Conservation (phyloP, 1,140 invertebrate species). For the Hypsibius dujardini region DNA sequence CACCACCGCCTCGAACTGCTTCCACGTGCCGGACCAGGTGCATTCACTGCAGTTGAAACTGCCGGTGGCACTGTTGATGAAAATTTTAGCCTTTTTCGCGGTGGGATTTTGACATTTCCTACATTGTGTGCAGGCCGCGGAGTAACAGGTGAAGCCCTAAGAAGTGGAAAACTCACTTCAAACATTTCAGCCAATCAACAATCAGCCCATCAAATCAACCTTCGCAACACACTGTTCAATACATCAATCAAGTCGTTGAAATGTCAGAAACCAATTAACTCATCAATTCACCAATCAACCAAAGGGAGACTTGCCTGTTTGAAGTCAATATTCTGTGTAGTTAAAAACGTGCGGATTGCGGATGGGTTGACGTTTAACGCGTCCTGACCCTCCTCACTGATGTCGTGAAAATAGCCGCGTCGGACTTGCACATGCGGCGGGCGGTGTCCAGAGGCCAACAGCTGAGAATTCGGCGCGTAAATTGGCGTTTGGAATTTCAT, state of each 20-base stretch:
- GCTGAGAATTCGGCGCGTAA: too few relatives aligned
- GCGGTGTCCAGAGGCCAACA: too few relatives aligned
- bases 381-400: neutral
- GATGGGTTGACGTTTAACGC: neutral
- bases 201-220: too few relatives aligned
- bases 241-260: too few relatives aligned
- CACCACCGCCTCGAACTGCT: neutral
- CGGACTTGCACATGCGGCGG: too few relatives aligned
- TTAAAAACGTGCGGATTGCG: neutral
- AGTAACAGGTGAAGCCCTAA: neutral
- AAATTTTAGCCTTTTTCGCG: neutral
- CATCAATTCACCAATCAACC: too few relatives aligned
- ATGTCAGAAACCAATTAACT: too few relatives aligned
- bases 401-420: neutral
- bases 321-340: neutral
- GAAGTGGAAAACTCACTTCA: too few relatives aligned
- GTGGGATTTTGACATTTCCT: neutral
- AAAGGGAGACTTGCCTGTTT: too few relatives aligned
- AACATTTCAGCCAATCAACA: too few relatives aligned
- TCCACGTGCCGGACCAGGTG: neutral
- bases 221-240: too few relatives aligned
- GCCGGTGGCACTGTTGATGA: neutral
- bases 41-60: neutral
- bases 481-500: too few relatives aligned
- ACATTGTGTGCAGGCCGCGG: neutral